Percentiles rank a stretch among this genome's conserved stretches.
Conservation (phyloP, 1,140 invertebrate species). For the Pogonomyrmex barbatus region DNA sequence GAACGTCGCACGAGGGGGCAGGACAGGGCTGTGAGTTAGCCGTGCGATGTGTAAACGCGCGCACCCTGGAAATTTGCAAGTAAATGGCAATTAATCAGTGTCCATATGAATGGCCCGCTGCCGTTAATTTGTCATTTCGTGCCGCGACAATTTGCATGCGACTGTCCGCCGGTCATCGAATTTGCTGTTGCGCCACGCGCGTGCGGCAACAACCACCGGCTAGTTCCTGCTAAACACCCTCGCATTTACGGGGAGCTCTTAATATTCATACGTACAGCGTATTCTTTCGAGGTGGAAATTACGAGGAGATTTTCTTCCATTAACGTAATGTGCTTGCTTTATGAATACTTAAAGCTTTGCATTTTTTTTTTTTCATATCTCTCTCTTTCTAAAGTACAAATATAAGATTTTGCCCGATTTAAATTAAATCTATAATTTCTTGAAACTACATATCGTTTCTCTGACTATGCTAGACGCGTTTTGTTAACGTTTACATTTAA, state of each 20-base stretch:
- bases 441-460: neutral
- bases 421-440: neutral
- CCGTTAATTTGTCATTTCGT: slow-evolving; percentile 83
- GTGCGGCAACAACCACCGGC: slow-evolving; percentile 29
- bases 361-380: neutral
- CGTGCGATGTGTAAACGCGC: slow-evolving; percentile 78
- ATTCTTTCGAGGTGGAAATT: neutral
- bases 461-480: too few relatives aligned
- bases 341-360: neutral
- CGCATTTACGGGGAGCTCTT: slow-evolving; percentile 32
- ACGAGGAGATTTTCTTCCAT: too few relatives aligned
- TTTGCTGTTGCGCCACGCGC: slow-evolving; percentile 47
- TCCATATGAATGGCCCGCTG: slow-evolving; percentile 80
- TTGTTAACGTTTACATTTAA: neutral
- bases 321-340: neutral
- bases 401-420: slow-evolving; percentile 12
- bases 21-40: slow-evolving; percentile 50
- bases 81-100: slow-evolving; percentile 85
- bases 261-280: neutral
- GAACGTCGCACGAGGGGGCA: slow-evolving; percentile 27
- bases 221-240: slow-evolving; percentile 24
- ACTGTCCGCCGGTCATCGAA: slow-evolving; percentile 71
- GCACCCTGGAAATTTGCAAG: slow-evolving; percentile 83
- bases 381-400: neutral
- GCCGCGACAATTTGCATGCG: slow-evolving; percentile 81